Percentiles rank a stretch among this genome's conserved stretches.
Evolutionary conservation across 35 echinoderm and acorn worm genomes (phyloP).

Genomic region (Amphiura filiformis): DNA sequence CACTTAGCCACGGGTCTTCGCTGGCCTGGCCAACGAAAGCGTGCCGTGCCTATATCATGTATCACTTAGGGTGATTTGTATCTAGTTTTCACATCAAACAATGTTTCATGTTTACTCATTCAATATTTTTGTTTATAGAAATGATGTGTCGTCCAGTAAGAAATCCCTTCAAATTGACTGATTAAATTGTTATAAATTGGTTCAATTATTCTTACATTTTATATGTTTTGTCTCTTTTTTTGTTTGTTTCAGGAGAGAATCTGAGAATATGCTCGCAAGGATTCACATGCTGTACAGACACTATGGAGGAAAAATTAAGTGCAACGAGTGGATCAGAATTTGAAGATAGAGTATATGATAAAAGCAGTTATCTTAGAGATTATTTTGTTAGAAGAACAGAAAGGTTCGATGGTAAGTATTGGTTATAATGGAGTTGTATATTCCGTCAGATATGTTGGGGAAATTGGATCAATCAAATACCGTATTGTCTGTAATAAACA

Average conservation of each 20-base stretch:
- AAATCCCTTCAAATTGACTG: too few species aligned
- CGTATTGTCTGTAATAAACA: too few species aligned
- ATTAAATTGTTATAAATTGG: too few species aligned
- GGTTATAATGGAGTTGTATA: too few species aligned
- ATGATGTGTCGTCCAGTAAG: too few species aligned
- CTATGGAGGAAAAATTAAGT: conserved; percentile 71
- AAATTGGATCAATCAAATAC: not conserved
- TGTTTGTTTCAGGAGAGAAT: conserved; percentile 60
- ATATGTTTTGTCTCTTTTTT: conserved; percentile 14
- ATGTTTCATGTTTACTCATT: too few species aligned
- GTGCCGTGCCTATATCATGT: too few species aligned
- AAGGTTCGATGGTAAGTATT: conserved; percentile 86
- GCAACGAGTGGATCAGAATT: conserved; percentile 55
- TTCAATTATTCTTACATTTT: not conserved
- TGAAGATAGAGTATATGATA: conserved; percentile 70
- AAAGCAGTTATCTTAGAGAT: conserved; percentile 80
- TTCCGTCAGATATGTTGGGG: not conserved
- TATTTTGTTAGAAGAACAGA: conserved; percentile 78
- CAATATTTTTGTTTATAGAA: too few species aligned
- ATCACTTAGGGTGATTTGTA: too few species aligned
- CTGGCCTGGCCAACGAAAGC: too few species aligned
- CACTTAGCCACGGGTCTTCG: too few species aligned
- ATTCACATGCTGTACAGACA: conserved; percentile 81
- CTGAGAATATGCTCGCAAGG: conserved; percentile 73
- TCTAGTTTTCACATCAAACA: too few species aligned